Evolutionary conservation across 2,113 vertebrate species (phyloP), one percentile per base, ranked within the genome.

Genomic region (Vireo altiloquus): DNA sequence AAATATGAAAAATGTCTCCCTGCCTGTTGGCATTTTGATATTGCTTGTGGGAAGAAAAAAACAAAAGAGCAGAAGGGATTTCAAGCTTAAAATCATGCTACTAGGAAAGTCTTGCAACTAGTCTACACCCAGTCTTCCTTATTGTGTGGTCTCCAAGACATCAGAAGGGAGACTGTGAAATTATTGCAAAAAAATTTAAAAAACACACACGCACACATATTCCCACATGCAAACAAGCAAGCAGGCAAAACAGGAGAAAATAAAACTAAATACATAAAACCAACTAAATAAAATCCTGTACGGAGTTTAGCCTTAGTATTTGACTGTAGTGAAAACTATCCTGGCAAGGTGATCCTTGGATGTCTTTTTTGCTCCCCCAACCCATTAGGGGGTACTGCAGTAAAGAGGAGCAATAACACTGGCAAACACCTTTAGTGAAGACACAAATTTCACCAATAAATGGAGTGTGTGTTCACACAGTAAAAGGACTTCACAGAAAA

Each of bases 111-210:
- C 30, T 86, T 71, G 61, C 49, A 68, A 76, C 71, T 76, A 37
- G 33, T 84, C 47, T 91, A 94, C 85, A 59, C 85, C 71, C 75
- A 85, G 12, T 27, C 54, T 63, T 93, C 79, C 92, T 83, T 63
- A 66, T 50, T 94, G 92, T 93, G 89, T 96, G 86, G 91, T 92
- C 95, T 96, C 40, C 22, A 70, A 92, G 53, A 93, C 85, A 89
- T 74, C 77, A 93, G 82, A 90, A 95, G 24, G 18, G 31, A 91
- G 40, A 77, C 89, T 69, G 49, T 18, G 33, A 92, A 89, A 83
- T 78, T 69, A 66, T 83, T 82, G 79, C 1, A 0, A 3, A 93
- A 83, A 91, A 77, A 64, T 5, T 3, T 20, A 53, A 59, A 35
- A 22, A 33, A 37, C 44, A 56, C 3, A 2, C 72, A 52, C 0